Conservation (phyloP, 2,113 vertebrate genomes). For the Sula dactylatra region DNA sequence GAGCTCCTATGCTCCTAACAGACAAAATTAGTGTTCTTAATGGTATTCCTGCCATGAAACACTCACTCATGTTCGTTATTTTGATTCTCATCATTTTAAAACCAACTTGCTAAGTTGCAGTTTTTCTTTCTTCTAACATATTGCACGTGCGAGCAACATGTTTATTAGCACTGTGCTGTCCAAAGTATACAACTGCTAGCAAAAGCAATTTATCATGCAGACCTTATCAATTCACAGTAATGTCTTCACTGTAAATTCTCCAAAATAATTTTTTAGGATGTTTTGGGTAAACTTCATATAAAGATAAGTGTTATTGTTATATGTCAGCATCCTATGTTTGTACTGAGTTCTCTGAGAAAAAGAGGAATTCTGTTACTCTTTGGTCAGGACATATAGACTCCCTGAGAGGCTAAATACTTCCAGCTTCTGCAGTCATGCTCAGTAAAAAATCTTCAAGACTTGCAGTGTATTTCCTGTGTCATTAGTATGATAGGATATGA, state of each 20-base stretch:
- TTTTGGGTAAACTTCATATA: not conserved
- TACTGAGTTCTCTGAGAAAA: not conserved
- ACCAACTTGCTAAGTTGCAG: not conserved
- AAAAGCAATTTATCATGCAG: not conserved
- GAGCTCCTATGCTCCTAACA: not conserved
- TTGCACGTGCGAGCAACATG: not conserved
- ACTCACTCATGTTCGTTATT: not conserved
- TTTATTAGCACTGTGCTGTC: not conserved
- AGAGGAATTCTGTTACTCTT: not conserved
- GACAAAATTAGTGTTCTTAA: not conserved
- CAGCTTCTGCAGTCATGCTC: not conserved
- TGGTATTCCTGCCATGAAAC: not conserved
- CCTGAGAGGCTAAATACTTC: not conserved
- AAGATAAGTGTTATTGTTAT: not conserved
- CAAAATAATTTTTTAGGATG: not conserved
- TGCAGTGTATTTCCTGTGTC: not conserved
- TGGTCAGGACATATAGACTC: not conserved
- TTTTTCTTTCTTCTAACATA: not conserved
- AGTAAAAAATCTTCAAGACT: not conserved
- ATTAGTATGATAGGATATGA: not conserved
- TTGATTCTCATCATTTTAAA: not conserved
- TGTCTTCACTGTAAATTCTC: not conserved
- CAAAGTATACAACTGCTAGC: not conserved
- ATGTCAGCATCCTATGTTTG: not conserved
- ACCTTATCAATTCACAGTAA: not conserved